These are phyloP conservation scores for Tricholaema leucomelas DNA, from an alignment of 2,113 vertebrate genomes.

Conservation along the genomic window DNA sequence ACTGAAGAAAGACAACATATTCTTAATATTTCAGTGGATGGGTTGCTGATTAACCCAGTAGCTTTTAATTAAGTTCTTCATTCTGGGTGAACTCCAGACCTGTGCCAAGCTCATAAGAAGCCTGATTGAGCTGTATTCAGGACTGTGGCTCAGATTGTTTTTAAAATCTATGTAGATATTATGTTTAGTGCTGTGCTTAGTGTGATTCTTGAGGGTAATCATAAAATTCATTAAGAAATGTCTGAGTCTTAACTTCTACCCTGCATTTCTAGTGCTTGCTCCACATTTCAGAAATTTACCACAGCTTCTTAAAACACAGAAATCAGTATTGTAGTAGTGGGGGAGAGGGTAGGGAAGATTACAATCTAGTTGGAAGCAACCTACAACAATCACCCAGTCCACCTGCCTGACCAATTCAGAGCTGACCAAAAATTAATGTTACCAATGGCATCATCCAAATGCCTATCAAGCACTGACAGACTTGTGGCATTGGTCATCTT, in stretches of 20 bases:
- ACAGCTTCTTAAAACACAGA: neutral
- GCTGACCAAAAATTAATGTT: neutral
- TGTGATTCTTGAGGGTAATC: neutral
- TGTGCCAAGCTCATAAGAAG: neutral
- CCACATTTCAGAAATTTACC: neutral
- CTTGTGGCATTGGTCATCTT: neutral
- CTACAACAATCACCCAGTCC: fast-evolving
- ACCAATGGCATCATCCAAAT: no score
- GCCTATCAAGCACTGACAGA: neutral
- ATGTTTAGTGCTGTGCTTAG: neutral
- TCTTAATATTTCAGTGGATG: neutral
- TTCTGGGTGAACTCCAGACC: neutral
- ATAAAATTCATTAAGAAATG: neutral
- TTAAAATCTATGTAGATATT: neutral
- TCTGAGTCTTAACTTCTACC: neutral
- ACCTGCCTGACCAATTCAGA: neutral
- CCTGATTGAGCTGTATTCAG: neutral
- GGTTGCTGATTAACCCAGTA: neutral
- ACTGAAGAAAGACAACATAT: neutral
- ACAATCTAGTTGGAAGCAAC: neutral
- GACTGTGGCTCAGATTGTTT: neutral
- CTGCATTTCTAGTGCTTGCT: neutral
- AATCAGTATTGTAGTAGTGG: neutral
- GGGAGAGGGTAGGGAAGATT: neutral
- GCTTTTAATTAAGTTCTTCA: neutral